Percentiles rank a stretch among this genome's conserved stretches.
Evolutionary conservation across 2,797 vertebrate species (phyloP).

Genomic region (Pteronotus mesoamericanus): DNA sequence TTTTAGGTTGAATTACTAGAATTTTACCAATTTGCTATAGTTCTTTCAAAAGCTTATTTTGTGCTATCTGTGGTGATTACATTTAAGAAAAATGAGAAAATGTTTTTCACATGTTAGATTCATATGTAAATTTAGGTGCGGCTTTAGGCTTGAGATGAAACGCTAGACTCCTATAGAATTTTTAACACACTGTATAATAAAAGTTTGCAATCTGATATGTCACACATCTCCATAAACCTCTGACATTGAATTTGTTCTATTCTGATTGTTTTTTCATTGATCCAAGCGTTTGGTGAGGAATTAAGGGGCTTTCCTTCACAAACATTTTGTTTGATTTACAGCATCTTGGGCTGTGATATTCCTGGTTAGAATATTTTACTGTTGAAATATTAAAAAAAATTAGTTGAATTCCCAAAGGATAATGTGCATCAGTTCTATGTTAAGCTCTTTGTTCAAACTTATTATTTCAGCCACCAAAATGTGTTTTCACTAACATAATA

Average conservation of each 20-base stretch:
- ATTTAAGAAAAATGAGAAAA: constrained; percentile 16
- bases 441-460: constrained; percentile 75
- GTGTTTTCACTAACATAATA: constrained; percentile 78
- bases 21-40: background rate
- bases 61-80: background rate
- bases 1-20: constrained; percentile 24
- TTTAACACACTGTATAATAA: background rate
- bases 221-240: constrained; percentile 48
- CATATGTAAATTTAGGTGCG: background rate
- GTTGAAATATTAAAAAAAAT: constrained; percentile 41
- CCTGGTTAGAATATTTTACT: constrained; percentile 60
- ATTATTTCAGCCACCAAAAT: constrained; percentile 75
- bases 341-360: constrained; percentile 51
- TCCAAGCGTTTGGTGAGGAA: constrained; percentile 57
- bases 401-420: constrained; percentile 64
- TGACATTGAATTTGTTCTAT: constrained; percentile 46
- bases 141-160: constrained; percentile 2
- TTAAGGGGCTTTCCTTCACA: constrained; percentile 62
- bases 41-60: constrained; percentile 22
- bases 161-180: background rate
- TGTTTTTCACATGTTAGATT: background rate
- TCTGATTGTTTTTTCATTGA: constrained; percentile 57
- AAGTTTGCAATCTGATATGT: background rate
- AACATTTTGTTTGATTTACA: constrained; percentile 65
- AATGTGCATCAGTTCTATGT: constrained; percentile 71